Percentiles rank a stretch among this genome's conserved stretches.
phyloP scores from a whole-genome alignment of 2,113 vertebrate species.

The Callopanchax toddi region DNA sequence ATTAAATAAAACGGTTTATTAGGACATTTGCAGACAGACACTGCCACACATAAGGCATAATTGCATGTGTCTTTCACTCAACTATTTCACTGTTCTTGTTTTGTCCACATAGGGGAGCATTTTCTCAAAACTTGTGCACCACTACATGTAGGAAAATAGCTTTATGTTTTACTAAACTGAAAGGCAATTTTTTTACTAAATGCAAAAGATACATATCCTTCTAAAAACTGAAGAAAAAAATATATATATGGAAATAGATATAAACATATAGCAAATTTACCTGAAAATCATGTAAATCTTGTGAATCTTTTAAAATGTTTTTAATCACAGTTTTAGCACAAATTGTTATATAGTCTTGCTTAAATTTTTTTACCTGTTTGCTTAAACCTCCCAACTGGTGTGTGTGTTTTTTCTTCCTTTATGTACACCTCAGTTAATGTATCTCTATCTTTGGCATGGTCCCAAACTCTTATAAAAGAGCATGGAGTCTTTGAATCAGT shows the following conservation, averaged over 20 bases:
- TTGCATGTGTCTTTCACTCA: slow-evolving; percentile 33
- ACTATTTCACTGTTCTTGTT: slow-evolving; percentile 55
- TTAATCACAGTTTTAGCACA: slow-evolving; percentile 2
- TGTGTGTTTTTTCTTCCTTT: slow-evolving; percentile 3
- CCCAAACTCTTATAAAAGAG: slow-evolving; percentile 53
- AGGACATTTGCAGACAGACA: slow-evolving; percentile 3
- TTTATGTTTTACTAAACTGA: background rate
- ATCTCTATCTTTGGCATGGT: slow-evolving; percentile 52
- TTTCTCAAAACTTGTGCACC: slow-evolving; percentile 54
- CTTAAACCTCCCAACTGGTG: slow-evolving; percentile 5
- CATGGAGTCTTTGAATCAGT: slow-evolving; percentile 51
- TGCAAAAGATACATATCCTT: background rate
- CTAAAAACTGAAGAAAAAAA: background rate
- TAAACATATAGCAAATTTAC: no score
- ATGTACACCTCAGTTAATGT: slow-evolving; percentile 32
- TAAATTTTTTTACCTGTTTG: slow-evolving; percentile 30
- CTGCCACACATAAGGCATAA: background rate
- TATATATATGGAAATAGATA: no score
- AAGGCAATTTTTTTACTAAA: background rate
- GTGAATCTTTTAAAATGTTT: background rate
- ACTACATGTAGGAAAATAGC: slow-evolving; percentile 3
- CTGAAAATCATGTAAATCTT: no score
- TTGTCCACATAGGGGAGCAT: slow-evolving; percentile 76
- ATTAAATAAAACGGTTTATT: slow-evolving; percentile 18
- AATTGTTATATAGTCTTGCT: background rate